Evolutionary conservation across 2,113 vertebrate genomes (phyloP), one percentile per base, ranked within the genome.

Genomic region (Chaetura pelagica): DNA sequence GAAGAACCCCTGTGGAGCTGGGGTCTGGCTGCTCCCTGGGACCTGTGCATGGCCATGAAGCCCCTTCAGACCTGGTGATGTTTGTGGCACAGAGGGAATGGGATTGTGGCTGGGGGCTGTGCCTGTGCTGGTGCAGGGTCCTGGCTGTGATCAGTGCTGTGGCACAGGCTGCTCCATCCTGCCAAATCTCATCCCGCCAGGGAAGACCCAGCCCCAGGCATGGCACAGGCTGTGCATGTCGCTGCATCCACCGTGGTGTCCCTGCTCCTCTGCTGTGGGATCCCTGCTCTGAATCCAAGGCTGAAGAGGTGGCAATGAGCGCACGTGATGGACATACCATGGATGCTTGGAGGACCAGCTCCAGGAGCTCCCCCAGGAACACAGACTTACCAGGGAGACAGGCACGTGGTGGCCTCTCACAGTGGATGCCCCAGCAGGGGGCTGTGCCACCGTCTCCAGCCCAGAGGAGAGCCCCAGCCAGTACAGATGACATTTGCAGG

Each of bases 181-280:
- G 42, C 27, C 35, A 69, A 38, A 75, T 5, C 35, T 80, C 13
- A 23, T 40, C 17, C 1, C 1, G 3, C 16, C 19, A n/a, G 7
- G 16, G 6, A 79, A 30, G 23, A 74, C 10, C 15, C 22, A 51
- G 8, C 16, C 19, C 18, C 16, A 40, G n/a, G n/a, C 6, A 15
- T 15, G 20, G 66, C 0, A 1, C 11, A 13, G 52, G 6, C 48
- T 38, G 5, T 68, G 40, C 11, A 7, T 13, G 4, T 89, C 3
- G 0, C 9, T 61, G 9, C 1, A 0, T 32, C 11, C 20, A 34
- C 34, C 2, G 2, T 18, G 38, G 7, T 34, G 5, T 74, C 42
- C 18, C 34, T 4, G 6, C 6, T 12, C 6, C 21, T 69, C 0
- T 0, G 23, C 29, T 2, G 0, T 42, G 66, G 12, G 12, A 62